phyloP scores from a whole-genome alignment of 2,113 vertebrate genomes.

The Rhabdornis inornatus region DNA sequence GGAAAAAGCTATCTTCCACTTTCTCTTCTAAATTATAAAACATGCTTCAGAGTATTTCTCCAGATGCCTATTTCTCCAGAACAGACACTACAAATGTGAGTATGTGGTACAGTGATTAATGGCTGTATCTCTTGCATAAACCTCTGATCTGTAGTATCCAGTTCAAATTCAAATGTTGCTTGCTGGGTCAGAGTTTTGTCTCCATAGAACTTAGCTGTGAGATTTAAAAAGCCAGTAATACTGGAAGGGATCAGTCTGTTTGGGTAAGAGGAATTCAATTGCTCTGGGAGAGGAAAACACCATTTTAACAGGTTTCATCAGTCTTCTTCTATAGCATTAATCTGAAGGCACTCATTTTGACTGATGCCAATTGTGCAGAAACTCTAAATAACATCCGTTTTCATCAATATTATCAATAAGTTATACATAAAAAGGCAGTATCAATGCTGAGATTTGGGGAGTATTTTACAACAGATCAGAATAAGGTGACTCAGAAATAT shows the following conservation, averaged over 20 bases:
- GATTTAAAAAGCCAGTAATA: constrained; percentile 46
- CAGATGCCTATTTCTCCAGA: not conserved
- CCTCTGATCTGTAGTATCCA: not conserved
- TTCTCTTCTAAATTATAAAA: constrained; percentile 59
- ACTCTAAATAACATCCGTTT: not conserved
- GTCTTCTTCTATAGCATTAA: constrained; percentile 8
- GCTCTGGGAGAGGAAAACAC: constrained; percentile 10
- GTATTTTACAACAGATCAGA: not conserved
- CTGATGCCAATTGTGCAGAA: not conserved
- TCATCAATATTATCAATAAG: constrained; percentile 41
- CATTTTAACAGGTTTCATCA: constrained; percentile 1
- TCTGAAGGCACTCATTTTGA: constrained; percentile 36
- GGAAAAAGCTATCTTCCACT: constrained; percentile 52
- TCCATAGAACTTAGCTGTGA: constrained; percentile 33
- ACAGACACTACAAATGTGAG: not conserved
- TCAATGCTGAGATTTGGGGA: constrained; percentile 33
- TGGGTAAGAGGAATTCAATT: constrained; percentile 17
- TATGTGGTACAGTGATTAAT: not conserved
- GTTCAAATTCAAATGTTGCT: not conserved
- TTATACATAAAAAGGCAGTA: constrained; percentile 15
- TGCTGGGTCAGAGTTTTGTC: constrained; percentile 28
- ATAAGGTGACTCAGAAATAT: not conserved
- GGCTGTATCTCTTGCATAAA: not conserved
- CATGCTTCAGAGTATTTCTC: constrained; percentile 29
- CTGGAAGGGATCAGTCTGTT: constrained; percentile 13